Evolutionary conservation across 2,888 invertebrate species (phyloP).

Genomic region (Hyalella azteca): DNA sequence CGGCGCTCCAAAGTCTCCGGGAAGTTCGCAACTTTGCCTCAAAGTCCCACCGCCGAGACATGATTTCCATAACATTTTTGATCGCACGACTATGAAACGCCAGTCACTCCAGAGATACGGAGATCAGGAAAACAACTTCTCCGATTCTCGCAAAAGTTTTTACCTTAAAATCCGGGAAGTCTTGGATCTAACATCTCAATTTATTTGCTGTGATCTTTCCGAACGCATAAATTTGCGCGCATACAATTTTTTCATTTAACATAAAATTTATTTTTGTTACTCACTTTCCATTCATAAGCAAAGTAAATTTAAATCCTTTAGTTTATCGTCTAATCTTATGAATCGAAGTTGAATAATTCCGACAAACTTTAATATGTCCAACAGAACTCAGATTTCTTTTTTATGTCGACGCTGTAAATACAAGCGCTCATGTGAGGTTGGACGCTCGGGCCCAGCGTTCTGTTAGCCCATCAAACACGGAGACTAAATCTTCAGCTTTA

Average conservation of each 20-base stretch:
- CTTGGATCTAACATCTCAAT: too few relatives aligned
- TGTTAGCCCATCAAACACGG: constrained; percentile 27
- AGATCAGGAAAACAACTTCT: too few relatives aligned
- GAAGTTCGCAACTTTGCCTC: constrained; percentile 1
- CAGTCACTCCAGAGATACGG: constrained; percentile 15
- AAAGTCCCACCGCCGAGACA: constrained; percentile 28
- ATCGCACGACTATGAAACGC: constrained; percentile 9
- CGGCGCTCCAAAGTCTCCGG: not conserved
- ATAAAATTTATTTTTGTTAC: too few relatives aligned
- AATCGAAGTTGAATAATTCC: too few relatives aligned
- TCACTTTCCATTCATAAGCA: too few relatives aligned
- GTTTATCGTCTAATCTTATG: too few relatives aligned
- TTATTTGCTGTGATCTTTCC: too few relatives aligned
- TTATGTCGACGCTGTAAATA: not conserved
- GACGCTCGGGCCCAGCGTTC: not conserved
- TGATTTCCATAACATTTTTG: constrained; percentile 34
- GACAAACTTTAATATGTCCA: not conserved
- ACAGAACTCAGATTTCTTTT: not conserved
- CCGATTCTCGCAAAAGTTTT: too few relatives aligned
- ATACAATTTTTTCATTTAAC: too few relatives aligned
- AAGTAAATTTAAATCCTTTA: too few relatives aligned
- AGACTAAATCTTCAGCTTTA: constrained; percentile 24
- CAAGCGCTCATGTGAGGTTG: constrained; percentile 14
- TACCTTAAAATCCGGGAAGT: too few relatives aligned
- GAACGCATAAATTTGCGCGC: too few relatives aligned